Percentiles rank a stretch among this genome's conserved stretches.
These are phyloP conservation scores for western clawed frog (Xenopus tropicalis) DNA, from an alignment of 2,113 vertebrate genomes.

Conservation along the genomic window UCB_Xtro_10.0 CM004447.2:85207001-85207500, in stretches of 20 bases:
- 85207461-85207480: too few species aligned
- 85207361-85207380: too few species aligned
- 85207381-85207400: too few species aligned
- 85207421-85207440: too few species aligned
- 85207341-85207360: too few species aligned
- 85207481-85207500: too few species aligned
- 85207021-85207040: not conserved
- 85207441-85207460: too few species aligned
- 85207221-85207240: not conserved
- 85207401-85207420: too few species aligned
- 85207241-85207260: not conserved
- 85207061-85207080: not conserved
- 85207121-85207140: constrained; percentile 12
- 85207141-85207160: not conserved
- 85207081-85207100: constrained; percentile 1
- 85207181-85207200: constrained; percentile 2
- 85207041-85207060: not conserved
- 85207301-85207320: too few species aligned
- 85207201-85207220: not conserved
- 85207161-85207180: constrained; percentile 6
- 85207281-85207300: too few species aligned
- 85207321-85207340: too few species aligned
- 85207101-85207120: constrained; percentile 23
- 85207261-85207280: not conserved
- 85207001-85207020: constrained; percentile 15